Evolutionary conservation across 1,140 invertebrate species (phyloP).

Genomic region (Apis florea): DNA sequence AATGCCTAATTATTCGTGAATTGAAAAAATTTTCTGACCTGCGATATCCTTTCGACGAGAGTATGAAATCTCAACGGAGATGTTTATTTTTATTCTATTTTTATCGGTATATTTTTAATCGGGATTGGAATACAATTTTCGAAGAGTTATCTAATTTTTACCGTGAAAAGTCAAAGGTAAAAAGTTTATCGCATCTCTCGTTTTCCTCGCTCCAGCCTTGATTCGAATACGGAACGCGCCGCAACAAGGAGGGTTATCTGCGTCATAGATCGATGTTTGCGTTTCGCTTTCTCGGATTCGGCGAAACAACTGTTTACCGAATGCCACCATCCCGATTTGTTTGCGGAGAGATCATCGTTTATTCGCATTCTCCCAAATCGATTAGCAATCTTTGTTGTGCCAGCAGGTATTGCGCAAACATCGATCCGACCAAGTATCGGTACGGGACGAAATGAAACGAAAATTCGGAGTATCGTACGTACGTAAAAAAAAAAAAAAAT

Average conservation of each 20-base stretch:
- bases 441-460: too few relatives aligned
- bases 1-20: too few relatives aligned
- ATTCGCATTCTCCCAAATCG: background rate
- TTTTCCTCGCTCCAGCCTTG: too few relatives aligned
- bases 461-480: too few relatives aligned
- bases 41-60: too few relatives aligned
- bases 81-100: too few relatives aligned
- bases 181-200: conserved; percentile 29
- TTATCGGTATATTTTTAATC: too few relatives aligned
- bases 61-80: too few relatives aligned
- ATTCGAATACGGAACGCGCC: background rate
- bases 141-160: background rate
- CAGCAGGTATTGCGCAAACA: background rate
- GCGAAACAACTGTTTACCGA: background rate
- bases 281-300: conserved; percentile 11
- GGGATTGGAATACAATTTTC: background rate
- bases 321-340: background rate
- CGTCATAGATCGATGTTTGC: background rate
- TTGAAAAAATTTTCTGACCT: too few relatives aligned
- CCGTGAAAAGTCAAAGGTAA: conserved; percentile 10
- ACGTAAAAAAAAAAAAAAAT: too few relatives aligned
- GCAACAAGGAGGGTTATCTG: conserved; percentile 8
- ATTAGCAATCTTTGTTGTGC: background rate
- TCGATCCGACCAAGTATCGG: too few relatives aligned
- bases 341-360: background rate